Conservation (phyloP, 2,888 invertebrate genomes). For the Aporophyla lueneburgensis region DNA sequence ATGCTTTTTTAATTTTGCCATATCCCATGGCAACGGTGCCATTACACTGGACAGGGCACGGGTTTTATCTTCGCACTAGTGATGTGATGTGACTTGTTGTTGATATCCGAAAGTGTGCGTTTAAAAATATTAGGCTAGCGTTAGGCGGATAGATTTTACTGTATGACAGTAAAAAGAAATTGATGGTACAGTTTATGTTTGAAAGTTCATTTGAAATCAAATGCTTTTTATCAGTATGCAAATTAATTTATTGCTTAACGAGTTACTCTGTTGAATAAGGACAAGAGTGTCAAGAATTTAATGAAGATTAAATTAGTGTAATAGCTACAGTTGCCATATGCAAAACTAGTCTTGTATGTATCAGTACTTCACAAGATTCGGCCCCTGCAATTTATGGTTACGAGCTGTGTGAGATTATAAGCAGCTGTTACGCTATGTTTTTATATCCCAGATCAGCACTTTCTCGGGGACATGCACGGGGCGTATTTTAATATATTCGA, state of each 20-base stretch:
- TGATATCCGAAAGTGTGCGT: conserved; percentile 14
- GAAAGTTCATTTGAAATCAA: background rate
- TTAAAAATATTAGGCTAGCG: background rate
- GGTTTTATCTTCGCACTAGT: conserved; percentile 61
- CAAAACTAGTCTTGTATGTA: conserved; percentile 13
- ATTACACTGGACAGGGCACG: conserved; percentile 51
- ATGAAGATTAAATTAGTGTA: background rate
- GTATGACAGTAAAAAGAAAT: background rate
- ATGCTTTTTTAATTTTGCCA: conserved; percentile 61
- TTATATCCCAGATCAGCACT: conserved; percentile 61
- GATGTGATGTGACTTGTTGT: conserved; percentile 50
- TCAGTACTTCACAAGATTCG: conserved; percentile 31
- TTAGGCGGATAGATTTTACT: background rate
- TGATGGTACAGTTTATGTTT: conserved; percentile 7
- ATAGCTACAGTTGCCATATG: conserved; percentile 5
- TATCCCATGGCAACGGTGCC: conserved; percentile 58
- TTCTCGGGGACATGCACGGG: conserved; percentile 55
- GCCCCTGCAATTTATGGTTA: conserved; percentile 57
- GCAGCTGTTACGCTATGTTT: conserved; percentile 62
- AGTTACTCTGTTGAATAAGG: background rate
- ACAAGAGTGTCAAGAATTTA: background rate
- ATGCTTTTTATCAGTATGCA: background rate
- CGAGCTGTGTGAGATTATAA: conserved; percentile 58
- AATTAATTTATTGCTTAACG: background rate
- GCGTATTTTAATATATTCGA: conserved; percentile 59